Base-by-base conservation (phyloP, 2,113 vertebrate genomes). In the Cromileptes altivelis region DNA sequence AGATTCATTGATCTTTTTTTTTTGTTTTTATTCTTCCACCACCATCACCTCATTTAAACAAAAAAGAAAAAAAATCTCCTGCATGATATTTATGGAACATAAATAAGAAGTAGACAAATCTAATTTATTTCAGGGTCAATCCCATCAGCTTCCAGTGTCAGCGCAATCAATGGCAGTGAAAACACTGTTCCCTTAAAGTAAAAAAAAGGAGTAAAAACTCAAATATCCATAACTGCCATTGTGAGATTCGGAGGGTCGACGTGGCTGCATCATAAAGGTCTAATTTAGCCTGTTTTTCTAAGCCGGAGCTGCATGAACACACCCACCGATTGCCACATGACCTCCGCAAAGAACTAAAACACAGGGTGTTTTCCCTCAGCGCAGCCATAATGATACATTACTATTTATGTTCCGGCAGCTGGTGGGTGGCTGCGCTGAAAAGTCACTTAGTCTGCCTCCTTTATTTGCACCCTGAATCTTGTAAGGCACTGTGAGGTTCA, bases 331-430 rank as follows among this genome's bases (percentile, higher is more conserved):
- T 89, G 92, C 94, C 94, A 94, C 94, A 94, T 89, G 90, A 94
- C 91, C 94, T 93, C 93, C 67, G 87, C 89, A 93, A 92, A 92
- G 90, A 92, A 91, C 87, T 95, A 95, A 95, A 95, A 95, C 92
- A 94, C 92, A 91, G 95, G 95, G 95, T 95, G 95, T 95, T 95
- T 94, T 94, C 93, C 93, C 92, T 91, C 89, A 63, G 87, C 79
- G 70, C 85, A 90, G 88, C 91, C 93, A 91, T 95, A 95, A 96
- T 96, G 91, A 96, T 90, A 95, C 80, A 89, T 89, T 96, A 91
- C 95, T 96, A 95, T 96, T 95, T 95, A 87, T 90, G 94, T 78
- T 85, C 87, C 76, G 84, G 92, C 94, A 95, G 94, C 95, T 95
- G 95, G 94, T 94, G 91, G 94, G 92, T 85, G 89, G 90, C 91